Evolutionary conservation across 64 coral and sea anemone species (phyloP).

Genomic region (Dendrophyllia cribrosa): DNA sequence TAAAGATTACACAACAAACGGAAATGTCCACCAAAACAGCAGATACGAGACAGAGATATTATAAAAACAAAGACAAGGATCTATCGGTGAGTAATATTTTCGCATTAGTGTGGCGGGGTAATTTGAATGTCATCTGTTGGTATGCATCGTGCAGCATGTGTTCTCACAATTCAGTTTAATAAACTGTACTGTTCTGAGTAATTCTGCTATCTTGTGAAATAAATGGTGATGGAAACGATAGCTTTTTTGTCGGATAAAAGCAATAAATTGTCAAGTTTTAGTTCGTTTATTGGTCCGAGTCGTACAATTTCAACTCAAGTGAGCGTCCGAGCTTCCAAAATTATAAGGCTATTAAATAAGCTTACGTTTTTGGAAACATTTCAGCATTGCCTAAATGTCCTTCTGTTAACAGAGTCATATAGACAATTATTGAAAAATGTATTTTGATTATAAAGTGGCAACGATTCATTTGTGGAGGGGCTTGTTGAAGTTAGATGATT

Average conservation of each 20-base stretch:
- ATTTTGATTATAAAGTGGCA: too few relatives aligned
- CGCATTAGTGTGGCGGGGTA: constrained; percentile 58
- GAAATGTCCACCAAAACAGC: constrained; percentile 85
- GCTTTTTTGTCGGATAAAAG: background rate
- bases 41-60: constrained; percentile 88
- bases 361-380: too few relatives aligned
- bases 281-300: background rate
- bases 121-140: constrained; percentile 56
- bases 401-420: too few relatives aligned
- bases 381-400: too few relatives aligned
- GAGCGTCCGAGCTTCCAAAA: background rate
- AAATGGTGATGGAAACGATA: background rate
- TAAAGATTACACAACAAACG: background rate
- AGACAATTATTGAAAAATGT: too few relatives aligned
- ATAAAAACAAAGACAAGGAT: constrained; percentile 99
- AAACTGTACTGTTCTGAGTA: background rate
- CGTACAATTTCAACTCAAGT: background rate
- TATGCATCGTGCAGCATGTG: constrained; percentile 9
- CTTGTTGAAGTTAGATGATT: too few relatives aligned
- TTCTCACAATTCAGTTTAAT: background rate
- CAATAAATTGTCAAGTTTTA: background rate
- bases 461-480: too few relatives aligned
- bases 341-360: too few relatives aligned
- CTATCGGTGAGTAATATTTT: constrained; percentile 78
- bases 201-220: background rate